Percentiles rank a stretch among this genome's conserved stretches.
phyloP scores from a whole-genome alignment of 2,113 vertebrate genomes.

The Sylvilagus bachmani region DNA sequence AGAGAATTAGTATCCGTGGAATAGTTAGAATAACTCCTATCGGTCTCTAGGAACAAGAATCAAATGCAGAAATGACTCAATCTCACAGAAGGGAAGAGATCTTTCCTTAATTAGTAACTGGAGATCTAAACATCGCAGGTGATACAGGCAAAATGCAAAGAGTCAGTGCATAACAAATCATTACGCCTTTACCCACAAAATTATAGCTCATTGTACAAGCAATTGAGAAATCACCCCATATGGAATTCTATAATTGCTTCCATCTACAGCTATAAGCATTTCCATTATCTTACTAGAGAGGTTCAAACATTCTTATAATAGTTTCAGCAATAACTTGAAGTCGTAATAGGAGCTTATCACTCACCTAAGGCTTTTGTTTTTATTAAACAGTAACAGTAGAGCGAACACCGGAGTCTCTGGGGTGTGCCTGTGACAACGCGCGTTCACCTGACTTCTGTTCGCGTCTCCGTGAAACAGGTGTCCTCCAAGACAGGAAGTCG shows the following conservation, averaged over 20 bases:
- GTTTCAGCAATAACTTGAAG: constrained; percentile 65
- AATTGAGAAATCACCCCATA: not conserved
- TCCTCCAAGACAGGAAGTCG: not conserved
- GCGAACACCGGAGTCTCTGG: not conserved
- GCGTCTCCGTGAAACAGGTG: not conserved
- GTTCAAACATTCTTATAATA: constrained; percentile 33
- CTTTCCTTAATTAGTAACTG: constrained; percentile 43
- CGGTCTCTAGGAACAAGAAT: not conserved
- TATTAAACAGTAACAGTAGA: constrained; percentile 13
- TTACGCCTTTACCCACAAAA: constrained; percentile 54
- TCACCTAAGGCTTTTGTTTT: constrained; percentile 22
- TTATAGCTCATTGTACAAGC: not conserved
- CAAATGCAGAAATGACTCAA: not conserved
- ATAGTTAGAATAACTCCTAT: not conserved
- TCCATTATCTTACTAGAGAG: constrained; percentile 25
- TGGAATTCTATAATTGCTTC: constrained; percentile 31
- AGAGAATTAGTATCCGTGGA: not conserved
- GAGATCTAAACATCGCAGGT: constrained; percentile 54
- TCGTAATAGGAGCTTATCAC: constrained; percentile 28
- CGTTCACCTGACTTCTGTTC: not conserved
- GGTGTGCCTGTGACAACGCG: not conserved
- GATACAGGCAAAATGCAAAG: constrained; percentile 50
- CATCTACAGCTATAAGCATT: constrained; percentile 34
- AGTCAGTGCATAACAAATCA: not conserved
- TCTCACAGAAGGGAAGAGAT: not conserved